Evolutionary conservation across 1,140 invertebrate genomes (phyloP).

Genomic region (Carposina sasakii): DNA sequence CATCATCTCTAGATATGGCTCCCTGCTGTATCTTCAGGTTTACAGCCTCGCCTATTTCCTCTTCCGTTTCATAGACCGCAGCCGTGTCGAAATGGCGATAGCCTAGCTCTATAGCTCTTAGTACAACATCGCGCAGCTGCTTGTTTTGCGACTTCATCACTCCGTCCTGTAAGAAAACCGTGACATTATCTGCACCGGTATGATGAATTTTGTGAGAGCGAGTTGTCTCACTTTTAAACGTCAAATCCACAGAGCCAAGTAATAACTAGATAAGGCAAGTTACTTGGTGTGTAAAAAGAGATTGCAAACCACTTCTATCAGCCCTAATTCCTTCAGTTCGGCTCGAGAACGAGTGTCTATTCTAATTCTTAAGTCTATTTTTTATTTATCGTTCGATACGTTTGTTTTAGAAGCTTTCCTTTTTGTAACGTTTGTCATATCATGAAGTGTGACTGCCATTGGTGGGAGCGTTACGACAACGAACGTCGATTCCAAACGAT

Average conservation of each 20-base stretch:
- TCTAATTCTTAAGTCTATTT: too few species aligned
- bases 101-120: constrained; percentile 84
- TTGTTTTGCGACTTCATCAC: constrained; percentile 18
- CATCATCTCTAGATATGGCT: constrained; percentile 82
- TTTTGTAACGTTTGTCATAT: too few species aligned
- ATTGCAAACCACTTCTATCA: too few species aligned
- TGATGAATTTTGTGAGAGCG: not conserved
- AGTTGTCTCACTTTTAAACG: not conserved
- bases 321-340: too few species aligned
- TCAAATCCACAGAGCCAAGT: not conserved
- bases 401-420: too few species aligned
- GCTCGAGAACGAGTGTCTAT: too few species aligned
- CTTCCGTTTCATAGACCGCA: constrained; percentile 87
- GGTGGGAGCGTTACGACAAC: too few species aligned
- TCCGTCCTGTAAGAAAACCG: constrained; percentile 23
- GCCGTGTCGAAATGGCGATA: constrained; percentile 95
- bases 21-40: constrained; percentile 80
- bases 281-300: not conserved
- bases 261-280: not conserved
- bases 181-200: not conserved
- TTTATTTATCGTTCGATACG: too few species aligned
- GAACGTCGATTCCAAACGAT: too few species aligned
- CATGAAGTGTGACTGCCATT: too few species aligned
- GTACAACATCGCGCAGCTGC: constrained; percentile 74
- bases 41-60: constrained; percentile 85